Conservation (phyloP, 2,797 vertebrate genomes). For the Enteromius anoplus region DNA sequence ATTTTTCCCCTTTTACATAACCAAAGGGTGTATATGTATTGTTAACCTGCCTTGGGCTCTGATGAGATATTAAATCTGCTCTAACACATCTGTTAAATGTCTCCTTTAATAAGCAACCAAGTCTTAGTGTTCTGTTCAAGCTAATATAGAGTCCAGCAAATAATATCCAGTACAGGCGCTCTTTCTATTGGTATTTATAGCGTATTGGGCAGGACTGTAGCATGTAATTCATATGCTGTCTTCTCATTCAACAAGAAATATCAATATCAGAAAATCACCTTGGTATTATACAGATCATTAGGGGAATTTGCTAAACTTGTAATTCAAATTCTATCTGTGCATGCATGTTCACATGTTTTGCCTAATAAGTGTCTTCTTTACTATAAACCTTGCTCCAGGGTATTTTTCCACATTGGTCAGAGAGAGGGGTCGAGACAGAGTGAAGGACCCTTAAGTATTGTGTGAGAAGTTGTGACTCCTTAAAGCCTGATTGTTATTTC, state of each 20-base stretch:
- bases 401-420: not conserved
- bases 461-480: conserved; percentile 19
- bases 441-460: conserved; percentile 40
- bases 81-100: conserved; percentile 44
- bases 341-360: conserved; percentile 16
- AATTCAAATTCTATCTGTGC: not conserved
- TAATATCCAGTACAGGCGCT: not conserved
- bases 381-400: conserved; percentile 25
- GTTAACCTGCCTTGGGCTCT: conserved; percentile 48
- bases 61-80: conserved; percentile 48
- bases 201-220: not conserved
- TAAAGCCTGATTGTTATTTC: conserved; percentile 37
- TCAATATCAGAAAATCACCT: conserved; percentile 8
- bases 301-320: not conserved
- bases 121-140: not conserved
- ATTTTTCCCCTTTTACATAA: conserved; percentile 20
- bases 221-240: not conserved
- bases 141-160: conserved; percentile 25
- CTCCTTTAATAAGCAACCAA: conserved; percentile 47
- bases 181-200: not conserved
- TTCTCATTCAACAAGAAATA: not conserved
- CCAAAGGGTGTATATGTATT: conserved; percentile 44
- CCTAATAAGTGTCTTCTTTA: conserved; percentile 20
- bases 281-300: not conserved
- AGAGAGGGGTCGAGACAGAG: conserved; percentile 5